A percentile compares a stretch with the other conserved stretches of the same genome.
phyloP scores from a whole-genome alignment of 2,888 invertebrate species.

The Cryptocephalus moraei region DNA sequence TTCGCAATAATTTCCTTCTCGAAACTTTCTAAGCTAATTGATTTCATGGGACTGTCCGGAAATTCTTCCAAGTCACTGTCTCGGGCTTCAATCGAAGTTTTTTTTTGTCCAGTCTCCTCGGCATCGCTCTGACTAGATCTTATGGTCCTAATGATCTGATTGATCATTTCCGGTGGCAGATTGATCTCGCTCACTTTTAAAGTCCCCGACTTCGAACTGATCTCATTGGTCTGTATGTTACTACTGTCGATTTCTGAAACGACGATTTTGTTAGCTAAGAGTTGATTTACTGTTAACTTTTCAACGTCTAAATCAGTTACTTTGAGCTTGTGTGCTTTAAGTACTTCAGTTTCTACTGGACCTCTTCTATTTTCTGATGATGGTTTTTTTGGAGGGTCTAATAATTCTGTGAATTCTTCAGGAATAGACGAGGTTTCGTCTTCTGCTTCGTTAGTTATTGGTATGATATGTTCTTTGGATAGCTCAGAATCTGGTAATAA shows the following conservation, averaged over 20 bases:
- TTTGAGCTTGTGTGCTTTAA: slow-evolving; percentile 54
- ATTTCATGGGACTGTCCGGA: background rate
- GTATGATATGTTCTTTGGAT: slow-evolving; percentile 25
- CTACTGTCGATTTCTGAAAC: slow-evolving; percentile 74
- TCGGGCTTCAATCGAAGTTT: slow-evolving; percentile 28
- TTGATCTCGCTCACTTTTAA: slow-evolving; percentile 58
- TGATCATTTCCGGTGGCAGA: slow-evolving; percentile 57
- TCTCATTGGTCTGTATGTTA: slow-evolving; percentile 60
- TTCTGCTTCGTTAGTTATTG: slow-evolving; percentile 24
- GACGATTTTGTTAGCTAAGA: slow-evolving; percentile 68
- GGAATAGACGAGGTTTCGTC: slow-evolving; percentile 32
- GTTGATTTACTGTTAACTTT: slow-evolving; percentile 63
- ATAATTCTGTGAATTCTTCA: slow-evolving; percentile 26
- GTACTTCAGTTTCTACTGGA: slow-evolving; percentile 23
- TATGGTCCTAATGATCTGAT: slow-evolving; percentile 44
- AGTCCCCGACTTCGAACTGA: slow-evolving; percentile 59
- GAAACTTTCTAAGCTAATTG: too few species aligned
- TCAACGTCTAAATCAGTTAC: slow-evolving; percentile 71
- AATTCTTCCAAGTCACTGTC: background rate
- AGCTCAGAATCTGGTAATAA: slow-evolving; percentile 26
- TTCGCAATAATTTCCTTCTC: too few species aligned
- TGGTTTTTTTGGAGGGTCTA: slow-evolving; percentile 20
- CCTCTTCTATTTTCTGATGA: slow-evolving; percentile 5
- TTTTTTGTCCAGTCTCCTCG: slow-evolving; percentile 27
- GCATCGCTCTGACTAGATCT: slow-evolving; percentile 20